Conservation (phyloP, 2,113 vertebrate species). For the Ia io region DNA sequence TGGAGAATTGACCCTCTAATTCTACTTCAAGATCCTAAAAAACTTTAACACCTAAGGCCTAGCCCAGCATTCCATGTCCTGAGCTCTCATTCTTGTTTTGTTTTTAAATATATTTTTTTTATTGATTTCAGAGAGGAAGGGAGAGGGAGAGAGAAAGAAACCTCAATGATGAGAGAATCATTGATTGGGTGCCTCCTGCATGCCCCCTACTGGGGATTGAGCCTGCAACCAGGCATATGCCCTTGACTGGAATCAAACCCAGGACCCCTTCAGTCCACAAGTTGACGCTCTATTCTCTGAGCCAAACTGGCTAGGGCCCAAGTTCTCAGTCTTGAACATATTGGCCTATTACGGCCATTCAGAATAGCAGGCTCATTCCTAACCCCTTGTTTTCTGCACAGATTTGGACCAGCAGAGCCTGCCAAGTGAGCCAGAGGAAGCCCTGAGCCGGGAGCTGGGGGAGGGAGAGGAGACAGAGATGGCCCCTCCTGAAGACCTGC, state of each 20-base stretch:
- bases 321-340: not conserved
- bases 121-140: too few relatives aligned
- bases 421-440: constrained; percentile 93
- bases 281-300: too few relatives aligned
- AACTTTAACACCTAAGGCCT: not conserved
- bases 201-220: too few relatives aligned
- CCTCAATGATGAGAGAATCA: too few relatives aligned
- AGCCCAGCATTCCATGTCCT: not conserved
- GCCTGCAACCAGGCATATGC: too few relatives aligned
- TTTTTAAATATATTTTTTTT: too few relatives aligned
- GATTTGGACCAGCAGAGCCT: constrained; percentile 96
- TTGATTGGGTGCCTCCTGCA: too few relatives aligned
- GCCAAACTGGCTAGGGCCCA: too few relatives aligned
- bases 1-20: not conserved
- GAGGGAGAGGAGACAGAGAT: constrained; percentile 79
- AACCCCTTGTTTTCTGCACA: constrained; percentile 72
- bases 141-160: too few relatives aligned
- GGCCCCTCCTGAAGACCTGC: constrained; percentile 74
- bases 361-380: not conserved
- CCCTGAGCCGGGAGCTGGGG: constrained; percentile 89
- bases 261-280: too few relatives aligned
- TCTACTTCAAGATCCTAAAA: not conserved
- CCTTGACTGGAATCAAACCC: too few relatives aligned
- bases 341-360: not conserved
- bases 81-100: not conserved